Evolutionary conservation across 2,797 vertebrate genomes (phyloP).

Genomic region (Cottoperca gobio): DNA sequence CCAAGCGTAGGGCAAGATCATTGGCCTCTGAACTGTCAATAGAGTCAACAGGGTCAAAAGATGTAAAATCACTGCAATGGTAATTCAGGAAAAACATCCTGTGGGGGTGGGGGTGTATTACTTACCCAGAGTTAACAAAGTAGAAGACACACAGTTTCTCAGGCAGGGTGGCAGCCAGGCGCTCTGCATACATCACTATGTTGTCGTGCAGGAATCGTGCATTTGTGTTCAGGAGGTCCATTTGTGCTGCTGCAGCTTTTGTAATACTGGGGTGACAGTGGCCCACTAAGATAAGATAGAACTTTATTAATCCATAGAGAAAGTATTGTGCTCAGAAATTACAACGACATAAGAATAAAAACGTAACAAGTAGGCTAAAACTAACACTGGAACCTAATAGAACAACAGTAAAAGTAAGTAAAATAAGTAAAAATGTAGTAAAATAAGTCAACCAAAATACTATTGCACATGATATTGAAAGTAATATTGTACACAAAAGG

Average conservation of each 20-base stretch:
- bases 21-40: constrained; percentile 93
- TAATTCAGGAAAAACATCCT: not conserved
- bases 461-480: no score
- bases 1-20: constrained; percentile 92
- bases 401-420: no score
- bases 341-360: no score
- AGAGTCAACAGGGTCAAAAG: no score
- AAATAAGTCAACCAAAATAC: no score
- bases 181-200: constrained; percentile 89
- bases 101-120: not conserved
- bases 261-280: constrained; percentile 94
- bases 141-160: constrained; percentile 91
- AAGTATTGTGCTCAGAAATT: no score
- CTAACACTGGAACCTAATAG: no score
- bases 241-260: constrained; percentile 89
- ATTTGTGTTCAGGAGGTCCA: constrained; percentile 92
- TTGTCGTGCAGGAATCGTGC: constrained; percentile 94
- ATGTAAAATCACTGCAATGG: constrained; percentile 1
- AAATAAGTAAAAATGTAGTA: no score
- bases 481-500: not conserved
- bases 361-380: no score
- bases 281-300: constrained; percentile 80
- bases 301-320: no score
- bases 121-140: constrained; percentile 97
- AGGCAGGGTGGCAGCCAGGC: constrained; percentile 89